Percentiles rank a stretch among this genome's conserved stretches.
These are phyloP conservation scores for Boleophthalmus pectinirostris DNA, from an alignment of 2,113 vertebrate species.

Conservation along the genomic window DNA sequence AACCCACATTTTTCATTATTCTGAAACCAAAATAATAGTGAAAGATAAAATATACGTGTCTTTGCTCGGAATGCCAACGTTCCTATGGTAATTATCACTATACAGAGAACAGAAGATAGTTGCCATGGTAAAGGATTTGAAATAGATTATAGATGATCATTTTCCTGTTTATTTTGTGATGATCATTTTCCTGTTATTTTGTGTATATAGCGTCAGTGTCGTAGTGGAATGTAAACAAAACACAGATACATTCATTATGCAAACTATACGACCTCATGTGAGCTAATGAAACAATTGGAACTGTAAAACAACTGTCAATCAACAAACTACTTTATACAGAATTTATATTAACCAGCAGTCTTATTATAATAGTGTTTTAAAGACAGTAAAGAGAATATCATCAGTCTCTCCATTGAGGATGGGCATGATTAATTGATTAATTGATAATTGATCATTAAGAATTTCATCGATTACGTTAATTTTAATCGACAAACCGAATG, in stretches of 20 bases:
- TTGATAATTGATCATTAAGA: too few species aligned
- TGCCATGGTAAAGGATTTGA: constrained; percentile 7
- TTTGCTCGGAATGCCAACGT: neutral
- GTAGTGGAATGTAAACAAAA: neutral
- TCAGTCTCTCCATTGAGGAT: too few species aligned
- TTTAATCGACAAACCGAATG: too few species aligned
- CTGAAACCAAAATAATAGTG: neutral
- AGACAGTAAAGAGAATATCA: too few species aligned
- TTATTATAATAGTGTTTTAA: too few species aligned
- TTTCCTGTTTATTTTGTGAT: neutral
- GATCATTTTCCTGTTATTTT: neutral
- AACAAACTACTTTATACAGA: too few species aligned
- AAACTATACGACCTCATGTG: neutral
- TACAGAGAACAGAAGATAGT: neutral
- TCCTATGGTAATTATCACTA: neutral
- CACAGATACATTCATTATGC: neutral
- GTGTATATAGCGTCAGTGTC: neutral
- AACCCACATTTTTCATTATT: neutral
- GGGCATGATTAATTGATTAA: too few species aligned
- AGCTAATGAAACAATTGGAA: neutral
- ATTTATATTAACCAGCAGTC: too few species aligned
- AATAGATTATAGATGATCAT: neutral
- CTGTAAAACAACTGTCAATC: too few species aligned
- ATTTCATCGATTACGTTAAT: too few species aligned
- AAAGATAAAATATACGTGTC: neutral